Evolutionary conservation across 2,113 vertebrate species (phyloP).

Genomic region (Laticauda laticaudata): DNA sequence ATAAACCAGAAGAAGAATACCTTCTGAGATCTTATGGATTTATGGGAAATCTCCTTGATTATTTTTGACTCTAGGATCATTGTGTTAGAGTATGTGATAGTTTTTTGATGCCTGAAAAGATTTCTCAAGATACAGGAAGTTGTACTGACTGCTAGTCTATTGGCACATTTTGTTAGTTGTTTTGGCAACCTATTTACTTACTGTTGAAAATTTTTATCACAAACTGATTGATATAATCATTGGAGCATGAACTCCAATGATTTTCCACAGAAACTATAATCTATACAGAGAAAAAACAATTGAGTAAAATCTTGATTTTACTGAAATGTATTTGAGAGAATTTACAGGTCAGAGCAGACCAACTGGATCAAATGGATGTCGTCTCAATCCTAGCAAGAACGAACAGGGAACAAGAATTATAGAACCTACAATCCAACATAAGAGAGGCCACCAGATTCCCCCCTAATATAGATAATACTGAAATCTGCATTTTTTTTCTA

Average conservation of each 20-base stretch:
- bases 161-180: not conserved
- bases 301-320: not conserved
- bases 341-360: not conserved
- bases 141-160: not conserved
- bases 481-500: not conserved
- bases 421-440: not conserved
- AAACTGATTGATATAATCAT: not conserved
- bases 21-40: not conserved
- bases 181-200: not conserved
- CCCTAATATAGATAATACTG: not conserved
- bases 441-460: not conserved
- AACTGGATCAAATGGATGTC: not conserved
- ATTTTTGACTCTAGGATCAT: not conserved
- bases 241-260: not conserved
- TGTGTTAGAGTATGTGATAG: not conserved
- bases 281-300: not conserved
- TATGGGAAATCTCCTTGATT: not conserved
- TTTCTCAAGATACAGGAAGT: not conserved
- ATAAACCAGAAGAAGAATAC: not conserved
- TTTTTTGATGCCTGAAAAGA: not conserved
- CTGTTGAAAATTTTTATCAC: not conserved
- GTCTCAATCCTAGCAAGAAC: not conserved
- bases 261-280: not conserved
- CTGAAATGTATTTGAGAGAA: not conserved
- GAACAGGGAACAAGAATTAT: not conserved